Evolutionary conservation across 2,113 vertebrate genomes (phyloP).

Genomic region (Heteronetta atricapilla): DNA sequence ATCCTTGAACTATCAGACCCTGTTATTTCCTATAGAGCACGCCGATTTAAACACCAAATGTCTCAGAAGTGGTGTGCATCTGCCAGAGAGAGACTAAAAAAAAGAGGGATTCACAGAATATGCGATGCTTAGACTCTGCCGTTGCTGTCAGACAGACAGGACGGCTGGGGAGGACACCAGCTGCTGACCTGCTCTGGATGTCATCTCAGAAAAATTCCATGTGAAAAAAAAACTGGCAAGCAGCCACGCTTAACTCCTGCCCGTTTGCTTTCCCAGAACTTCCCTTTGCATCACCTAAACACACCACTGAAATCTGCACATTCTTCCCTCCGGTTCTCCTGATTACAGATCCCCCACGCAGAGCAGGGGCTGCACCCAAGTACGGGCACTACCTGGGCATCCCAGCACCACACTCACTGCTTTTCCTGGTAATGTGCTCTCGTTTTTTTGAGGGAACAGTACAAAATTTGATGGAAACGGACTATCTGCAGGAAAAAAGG

Average conservation of each 20-base stretch:
- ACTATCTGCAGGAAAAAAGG: background rate
- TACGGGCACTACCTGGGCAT: background rate
- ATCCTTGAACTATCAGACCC: constrained; percentile 61
- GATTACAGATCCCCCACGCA: background rate
- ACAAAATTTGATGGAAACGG: background rate
- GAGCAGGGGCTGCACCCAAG: background rate
- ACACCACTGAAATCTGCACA: background rate
- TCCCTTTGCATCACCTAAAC: background rate
- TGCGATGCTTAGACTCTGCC: background rate
- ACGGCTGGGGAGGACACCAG: background rate
- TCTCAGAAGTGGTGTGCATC: background rate
- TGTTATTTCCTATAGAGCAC: constrained; percentile 50
- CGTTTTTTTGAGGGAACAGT: background rate
- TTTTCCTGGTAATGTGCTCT: background rate
- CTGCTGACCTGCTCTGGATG: background rate
- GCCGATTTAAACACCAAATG: constrained; percentile 13
- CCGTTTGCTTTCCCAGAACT: background rate
- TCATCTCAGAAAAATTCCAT: background rate
- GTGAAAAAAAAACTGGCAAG: background rate
- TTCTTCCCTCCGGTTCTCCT: background rate
- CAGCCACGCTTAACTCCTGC: background rate
- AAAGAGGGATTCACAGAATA: background rate
- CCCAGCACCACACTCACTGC: accelerated
- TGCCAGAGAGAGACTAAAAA: background rate
- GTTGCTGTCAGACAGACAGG: background rate